Evolutionary conservation across 2,888 invertebrate genomes (phyloP), one percentile per base, ranked within the genome.

Genomic region (Andrena flavipes): DNA sequence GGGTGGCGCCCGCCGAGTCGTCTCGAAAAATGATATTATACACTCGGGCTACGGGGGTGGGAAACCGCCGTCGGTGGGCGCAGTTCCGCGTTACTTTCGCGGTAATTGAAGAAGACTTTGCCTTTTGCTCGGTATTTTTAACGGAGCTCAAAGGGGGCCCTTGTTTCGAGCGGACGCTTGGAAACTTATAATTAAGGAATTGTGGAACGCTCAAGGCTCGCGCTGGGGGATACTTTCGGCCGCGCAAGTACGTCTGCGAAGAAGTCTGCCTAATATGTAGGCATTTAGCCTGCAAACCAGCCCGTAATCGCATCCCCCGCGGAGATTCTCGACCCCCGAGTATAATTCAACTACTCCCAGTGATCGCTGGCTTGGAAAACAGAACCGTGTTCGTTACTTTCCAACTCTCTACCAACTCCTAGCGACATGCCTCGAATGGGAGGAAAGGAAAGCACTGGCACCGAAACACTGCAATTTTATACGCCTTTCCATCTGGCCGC

Each of bases 111-210:
- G 60, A 75, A 67, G 48, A 73, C 56, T 65, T 60, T 29, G 35
- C 35, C 73, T 20, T 59, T 60, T 30, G 20, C 65, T 64, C 13
- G 65, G 33, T 65, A 42, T 42, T 42, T 65, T 59, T 30, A 3
- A 16, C 29, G 16, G 16, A n/a, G 16, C 20, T 74, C 74, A 59
- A 65, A 74, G 59, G 56, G 42, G 42, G 16, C 56, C 33, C 68
- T 59, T 26, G 42, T 59, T 49, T 48, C 42, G 29, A 8, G 62
- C 29, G 64, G 23, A 56, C 63, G 42, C 33, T 76, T 70, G 48
- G 56, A 70, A 70, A 63, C 30, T 64, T 63, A 63, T 76, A 76
- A 76, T 70, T 76, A 76, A 76, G 70, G 70, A 54, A 75, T 75
- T 60, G 62, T 30, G 60, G 20, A n/a, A 30, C 68, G 10, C 67